Conservation (phyloP, 2,113 vertebrate species). For the Tricholaema leucomelas region DNA sequence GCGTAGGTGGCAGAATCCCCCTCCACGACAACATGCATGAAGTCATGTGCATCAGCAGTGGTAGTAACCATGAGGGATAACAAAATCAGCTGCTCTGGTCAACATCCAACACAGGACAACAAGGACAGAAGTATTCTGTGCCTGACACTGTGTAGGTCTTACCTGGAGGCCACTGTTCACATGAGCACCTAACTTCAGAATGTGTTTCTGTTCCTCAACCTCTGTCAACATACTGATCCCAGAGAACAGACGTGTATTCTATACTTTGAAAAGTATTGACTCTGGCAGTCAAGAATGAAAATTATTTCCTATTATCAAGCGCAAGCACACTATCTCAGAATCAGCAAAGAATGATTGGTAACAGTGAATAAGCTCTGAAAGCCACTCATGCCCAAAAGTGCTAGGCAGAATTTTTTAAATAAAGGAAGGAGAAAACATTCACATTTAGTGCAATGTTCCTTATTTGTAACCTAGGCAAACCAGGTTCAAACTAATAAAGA, state of each 20-base stretch:
- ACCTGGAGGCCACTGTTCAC: not conserved
- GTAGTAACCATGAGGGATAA: not conserved
- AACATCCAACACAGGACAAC: not conserved
- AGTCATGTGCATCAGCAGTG: not conserved
- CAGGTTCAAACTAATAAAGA: not conserved
- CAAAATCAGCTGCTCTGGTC: not conserved
- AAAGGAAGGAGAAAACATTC: not conserved
- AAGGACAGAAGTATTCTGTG: not conserved
- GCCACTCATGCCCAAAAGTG: not conserved
- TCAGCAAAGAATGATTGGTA: not conserved
- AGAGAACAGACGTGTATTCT: not conserved
- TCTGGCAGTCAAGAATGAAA: not conserved
- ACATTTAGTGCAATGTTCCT: not conserved
- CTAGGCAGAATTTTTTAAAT: not conserved
- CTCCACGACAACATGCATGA: not conserved
- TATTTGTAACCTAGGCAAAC: not conserved
- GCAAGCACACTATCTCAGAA: not conserved
- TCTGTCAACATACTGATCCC: not conserved
- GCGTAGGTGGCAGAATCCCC: too few relatives aligned
- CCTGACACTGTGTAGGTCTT: not conserved
- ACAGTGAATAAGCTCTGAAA: not conserved
- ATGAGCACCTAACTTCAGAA: not conserved
- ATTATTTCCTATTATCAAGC: not conserved
- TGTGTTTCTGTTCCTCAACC: not conserved
- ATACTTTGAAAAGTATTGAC: not conserved